These are phyloP conservation scores for Dolichallabes microphthalmus DNA, from an alignment of 2,113 vertebrate genomes.

Conservation along the genomic window DNA sequence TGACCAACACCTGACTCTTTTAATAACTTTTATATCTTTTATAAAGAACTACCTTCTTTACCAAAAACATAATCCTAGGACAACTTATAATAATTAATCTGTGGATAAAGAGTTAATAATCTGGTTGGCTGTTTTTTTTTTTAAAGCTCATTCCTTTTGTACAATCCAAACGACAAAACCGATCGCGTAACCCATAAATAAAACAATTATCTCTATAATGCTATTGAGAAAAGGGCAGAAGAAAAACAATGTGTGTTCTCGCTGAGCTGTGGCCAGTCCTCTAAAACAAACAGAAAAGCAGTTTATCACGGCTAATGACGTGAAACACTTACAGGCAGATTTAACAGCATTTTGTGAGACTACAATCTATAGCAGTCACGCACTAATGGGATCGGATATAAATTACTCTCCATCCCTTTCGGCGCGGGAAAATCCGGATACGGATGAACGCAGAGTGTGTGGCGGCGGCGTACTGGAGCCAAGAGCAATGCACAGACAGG, in stretches of 20 bases:
- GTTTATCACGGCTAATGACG: slow-evolving; percentile 41
- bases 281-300: slow-evolving; percentile 41
- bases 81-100: neutral
- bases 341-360: slow-evolving; percentile 50
- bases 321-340: slow-evolving; percentile 44
- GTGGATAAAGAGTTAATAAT: neutral
- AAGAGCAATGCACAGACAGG: slow-evolving; percentile 22
- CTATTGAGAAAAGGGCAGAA: slow-evolving; percentile 20
- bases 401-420: slow-evolving; percentile 49
- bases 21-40: neutral
- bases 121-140: neutral
- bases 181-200: slow-evolving; percentile 5
- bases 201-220: slow-evolving; percentile 19
- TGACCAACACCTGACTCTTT: neutral
- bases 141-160: neutral
- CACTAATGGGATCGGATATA: slow-evolving; percentile 54
- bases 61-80: neutral
- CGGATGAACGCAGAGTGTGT: slow-evolving; percentile 44
- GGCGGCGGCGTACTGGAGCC: slow-evolving; percentile 29
- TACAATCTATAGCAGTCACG: slow-evolving; percentile 53
- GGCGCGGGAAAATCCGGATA: slow-evolving; percentile 49
- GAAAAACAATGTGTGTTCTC: neutral
- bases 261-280: neutral
- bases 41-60: neutral
- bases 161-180: neutral